Base-by-base conservation (phyloP, 2,797 vertebrate species). In the Phataginus tetradactyla region DNA sequence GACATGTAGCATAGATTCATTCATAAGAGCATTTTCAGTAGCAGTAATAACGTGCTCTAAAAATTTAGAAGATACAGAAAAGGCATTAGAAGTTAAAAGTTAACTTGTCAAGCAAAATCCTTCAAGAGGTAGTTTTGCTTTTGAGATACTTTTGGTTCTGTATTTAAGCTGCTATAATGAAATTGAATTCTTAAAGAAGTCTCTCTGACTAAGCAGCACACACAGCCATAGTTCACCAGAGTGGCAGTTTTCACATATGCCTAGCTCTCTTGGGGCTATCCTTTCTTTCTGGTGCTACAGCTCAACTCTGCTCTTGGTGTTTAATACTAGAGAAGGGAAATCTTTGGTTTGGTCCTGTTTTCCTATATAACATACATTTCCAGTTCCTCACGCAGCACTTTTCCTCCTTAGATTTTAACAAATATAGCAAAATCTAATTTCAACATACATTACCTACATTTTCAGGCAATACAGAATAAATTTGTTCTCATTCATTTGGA, bases 401-500 rank as follows among this genome's bases (percentile, higher is more conserved):
- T 90, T 79, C 14, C 29, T 96, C 25, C 32, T 89, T 95, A 57
- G 12, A 39, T 75, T 39, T 80, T 95, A 95, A 42, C 63, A 93
- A 91, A 74, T 80, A 87, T 53, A 64, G 42, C 63, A 57, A 75
- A 75, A 59, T 64, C 91, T 91, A 64, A 66, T 61, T 92, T 93
- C 55, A 71, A 1, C 17, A 32, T 57, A 32, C 18, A 68, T 91
- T 72, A 68, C 9, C n/a, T 93, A 88, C 11, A 80, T 93, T 95
- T 94, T 83, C 29, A 96, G 66, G 34, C 32, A 89, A 5, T 87
- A 51, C 3, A 42, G 53, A 75, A 37, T 18, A 90, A 78, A 13
- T 90, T 93, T 68, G 63, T 95, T 88, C n/a, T 91, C 49, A 37
- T 74, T 86, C 21, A 87, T 92, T 90, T 96, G 53, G 61, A 88